Conservation (phyloP, 2,113 vertebrate species). For the Saccopteryx leptura region DNA sequence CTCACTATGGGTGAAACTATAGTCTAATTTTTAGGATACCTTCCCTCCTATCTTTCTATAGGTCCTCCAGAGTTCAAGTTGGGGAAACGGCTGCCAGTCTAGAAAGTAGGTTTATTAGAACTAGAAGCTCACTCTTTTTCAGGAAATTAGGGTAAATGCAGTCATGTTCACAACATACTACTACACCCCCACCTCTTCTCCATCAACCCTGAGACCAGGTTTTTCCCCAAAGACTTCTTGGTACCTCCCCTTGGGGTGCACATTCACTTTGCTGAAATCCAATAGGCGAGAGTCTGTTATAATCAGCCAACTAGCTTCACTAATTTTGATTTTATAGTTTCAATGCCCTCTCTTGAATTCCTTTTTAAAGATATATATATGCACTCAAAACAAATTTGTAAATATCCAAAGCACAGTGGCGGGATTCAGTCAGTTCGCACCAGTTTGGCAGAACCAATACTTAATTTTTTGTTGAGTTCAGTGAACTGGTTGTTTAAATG, state of each 20-base stretch:
- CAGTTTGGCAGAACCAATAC: too few species aligned
- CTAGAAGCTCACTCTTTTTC: not conserved
- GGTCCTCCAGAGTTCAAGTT: not conserved
- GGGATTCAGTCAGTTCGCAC: too few species aligned
- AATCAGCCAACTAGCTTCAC: not conserved
- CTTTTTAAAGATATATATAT: constrained; percentile 31
- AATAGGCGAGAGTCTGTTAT: not conserved
- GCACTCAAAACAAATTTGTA: not conserved
- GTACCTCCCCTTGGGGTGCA: fast-evolving
- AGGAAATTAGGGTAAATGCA: not conserved
- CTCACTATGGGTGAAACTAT: not conserved
- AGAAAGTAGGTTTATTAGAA: not conserved
- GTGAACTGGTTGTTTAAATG: too few species aligned
- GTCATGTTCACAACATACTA: not conserved
- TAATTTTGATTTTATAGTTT: not conserved
- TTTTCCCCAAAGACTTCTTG: fast-evolving
- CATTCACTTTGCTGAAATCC: not conserved
- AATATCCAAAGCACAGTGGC: not conserved
- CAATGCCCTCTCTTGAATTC: not conserved
- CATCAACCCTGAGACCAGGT: too few species aligned
- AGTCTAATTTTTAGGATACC: not conserved
- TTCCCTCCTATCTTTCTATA: not conserved
- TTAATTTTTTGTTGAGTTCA: too few species aligned
- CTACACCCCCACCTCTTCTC: not conserved
- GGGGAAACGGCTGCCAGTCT: not conserved